phyloP scores from a whole-genome alignment of 2,797 vertebrate species.

The Anomalospiza imberbis region DNA sequence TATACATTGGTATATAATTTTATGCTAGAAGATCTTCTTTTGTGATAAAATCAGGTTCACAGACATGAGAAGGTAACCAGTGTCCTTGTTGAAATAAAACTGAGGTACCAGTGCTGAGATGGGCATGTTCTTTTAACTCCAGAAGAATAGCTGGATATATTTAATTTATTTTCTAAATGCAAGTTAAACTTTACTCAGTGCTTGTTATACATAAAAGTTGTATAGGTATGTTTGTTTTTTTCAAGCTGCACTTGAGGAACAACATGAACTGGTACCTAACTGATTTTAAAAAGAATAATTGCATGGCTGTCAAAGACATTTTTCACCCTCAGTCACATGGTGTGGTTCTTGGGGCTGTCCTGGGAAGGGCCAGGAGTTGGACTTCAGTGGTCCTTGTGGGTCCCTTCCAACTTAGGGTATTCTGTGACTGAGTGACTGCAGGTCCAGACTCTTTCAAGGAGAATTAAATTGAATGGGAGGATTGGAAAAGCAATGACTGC shows the following conservation, averaged over 20 bases:
- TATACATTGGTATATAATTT: not conserved
- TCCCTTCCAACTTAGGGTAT: not conserved
- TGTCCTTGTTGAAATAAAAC: not conserved
- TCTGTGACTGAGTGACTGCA: not conserved
- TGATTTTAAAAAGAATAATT: not conserved
- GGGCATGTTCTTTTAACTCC: not conserved
- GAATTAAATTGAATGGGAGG: not conserved
- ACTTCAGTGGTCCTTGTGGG: not conserved
- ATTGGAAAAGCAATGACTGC: not conserved
- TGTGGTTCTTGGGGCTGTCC: not conserved
- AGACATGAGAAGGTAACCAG: not conserved
- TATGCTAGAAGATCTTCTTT: not conserved
- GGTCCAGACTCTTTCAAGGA: not conserved
- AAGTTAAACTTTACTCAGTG: not conserved
- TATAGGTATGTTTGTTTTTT: not conserved
- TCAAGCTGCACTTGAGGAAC: not conserved
- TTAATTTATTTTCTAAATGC: not conserved
- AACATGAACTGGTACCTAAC: not conserved
- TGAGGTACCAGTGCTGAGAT: not conserved
- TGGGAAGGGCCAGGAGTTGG: not conserved
- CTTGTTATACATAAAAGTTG: not conserved
- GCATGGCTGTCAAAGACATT: not conserved
- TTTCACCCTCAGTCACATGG: not conserved
- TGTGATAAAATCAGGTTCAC: not conserved
- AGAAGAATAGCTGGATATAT: not conserved